Base-by-base conservation (phyloP, 2,888 invertebrate species). In the Polyploca ridens region DNA sequence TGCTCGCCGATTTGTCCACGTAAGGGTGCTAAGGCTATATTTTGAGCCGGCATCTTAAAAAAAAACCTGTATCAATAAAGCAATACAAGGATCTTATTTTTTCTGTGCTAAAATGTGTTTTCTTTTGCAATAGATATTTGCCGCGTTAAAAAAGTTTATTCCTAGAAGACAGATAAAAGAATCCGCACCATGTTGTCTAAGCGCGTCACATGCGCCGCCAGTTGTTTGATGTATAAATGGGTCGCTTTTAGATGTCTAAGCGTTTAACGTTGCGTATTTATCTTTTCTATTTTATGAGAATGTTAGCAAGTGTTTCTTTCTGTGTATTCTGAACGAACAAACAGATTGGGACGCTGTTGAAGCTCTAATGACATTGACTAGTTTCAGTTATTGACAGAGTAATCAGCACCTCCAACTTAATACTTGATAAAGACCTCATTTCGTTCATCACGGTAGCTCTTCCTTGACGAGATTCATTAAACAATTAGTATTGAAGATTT, bases 221-320 rank as follows among this genome's bases (percentile, higher is more conserved):
- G 54, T 54, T 54, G 54, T 54, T 54, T 54, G 54, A 49, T 62
- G 33, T 46, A 33, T 46, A 33, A 44, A 62, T 19, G 44, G 62
- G 62, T 19, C 33, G 46, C 62, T 62, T 62, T 62, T 62, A 44
- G 33, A 33, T 46, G 62, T 62, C 41, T 46, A 62, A 62, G 27
- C 62, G 46, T 44, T 62, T 46, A 46, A 33, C 44, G 49, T 41
- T 62, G 44, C 14, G 38, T 3, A 62, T 44, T 62, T 38, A 62
- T 62, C 62, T 44, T 46, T 54, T 54, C 16, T 54, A 54, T 54
- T 54, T 27, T 19, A 54, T 16, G 7, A 49, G 14, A 54, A n/a
- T 3, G 6, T 54, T 19, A 8, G 16, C 54, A 10, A 16, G 49
- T 54, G 49, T n/a, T 19, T n/a, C 5, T 46, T n/a, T 46, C n/a